These are phyloP conservation scores for Collichthys lucidus DNA, from an alignment of 2,113 vertebrate genomes.

Conservation along the genomic window DNA sequence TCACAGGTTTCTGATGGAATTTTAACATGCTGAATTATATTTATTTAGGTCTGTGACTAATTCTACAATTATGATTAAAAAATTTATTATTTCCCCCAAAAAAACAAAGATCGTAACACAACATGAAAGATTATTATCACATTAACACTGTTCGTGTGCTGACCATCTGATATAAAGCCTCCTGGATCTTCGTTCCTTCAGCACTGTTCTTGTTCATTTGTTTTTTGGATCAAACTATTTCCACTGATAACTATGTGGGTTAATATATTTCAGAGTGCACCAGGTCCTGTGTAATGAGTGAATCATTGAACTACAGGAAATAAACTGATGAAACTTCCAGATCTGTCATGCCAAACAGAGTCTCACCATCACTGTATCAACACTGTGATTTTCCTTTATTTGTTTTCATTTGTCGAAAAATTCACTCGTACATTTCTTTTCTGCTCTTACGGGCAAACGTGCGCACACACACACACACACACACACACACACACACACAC, in stretches of 20 bases:
- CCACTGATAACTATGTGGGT: background rate
- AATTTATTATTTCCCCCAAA: too few relatives aligned
- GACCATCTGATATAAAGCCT: background rate
- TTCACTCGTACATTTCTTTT: constrained; percentile 10
- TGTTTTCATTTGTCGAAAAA: constrained; percentile 37
- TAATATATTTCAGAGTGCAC: too few relatives aligned
- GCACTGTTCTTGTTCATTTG: background rate
- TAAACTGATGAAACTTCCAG: background rate
- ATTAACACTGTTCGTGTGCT: background rate
- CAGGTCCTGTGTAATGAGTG: background rate
- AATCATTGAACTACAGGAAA: background rate
- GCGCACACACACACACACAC: too few relatives aligned
- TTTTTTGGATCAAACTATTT: background rate
- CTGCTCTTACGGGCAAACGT: background rate
- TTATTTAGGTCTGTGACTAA: background rate
- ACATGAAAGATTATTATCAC: background rate
- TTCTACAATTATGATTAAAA: background rate
- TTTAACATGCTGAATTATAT: background rate
- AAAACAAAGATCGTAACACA: background rate
- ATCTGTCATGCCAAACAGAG: constrained; percentile 1
- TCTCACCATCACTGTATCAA: constrained; percentile 34
- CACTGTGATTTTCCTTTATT: constrained; percentile 24
- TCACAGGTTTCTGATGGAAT: background rate
- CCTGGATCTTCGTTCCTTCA: background rate
- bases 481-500: too few relatives aligned